These are phyloP conservation scores for Bujurquina vittata DNA, from an alignment of 2,113 vertebrate species.

Conservation along the genomic window DNA sequence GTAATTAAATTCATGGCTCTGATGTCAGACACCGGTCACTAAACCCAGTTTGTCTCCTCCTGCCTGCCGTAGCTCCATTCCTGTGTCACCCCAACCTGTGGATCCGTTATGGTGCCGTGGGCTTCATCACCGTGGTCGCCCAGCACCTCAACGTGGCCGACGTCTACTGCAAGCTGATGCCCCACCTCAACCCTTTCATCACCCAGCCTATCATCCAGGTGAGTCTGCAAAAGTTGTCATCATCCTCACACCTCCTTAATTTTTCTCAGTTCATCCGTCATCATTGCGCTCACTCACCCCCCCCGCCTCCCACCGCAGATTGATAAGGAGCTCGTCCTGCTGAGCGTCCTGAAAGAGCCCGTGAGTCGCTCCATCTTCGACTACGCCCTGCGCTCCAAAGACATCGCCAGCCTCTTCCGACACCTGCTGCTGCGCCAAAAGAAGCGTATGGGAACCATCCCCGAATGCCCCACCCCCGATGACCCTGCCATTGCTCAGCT, in stretches of 20 bases:
- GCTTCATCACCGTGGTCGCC: slow-evolving; percentile 97
- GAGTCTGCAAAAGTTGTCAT: not conserved
- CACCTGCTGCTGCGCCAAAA: slow-evolving; percentile 94
- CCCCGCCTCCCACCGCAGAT: slow-evolving; percentile 78
- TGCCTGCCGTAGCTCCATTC: slow-evolving; percentile 86
- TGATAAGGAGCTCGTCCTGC: slow-evolving; percentile 94
- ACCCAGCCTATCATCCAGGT: slow-evolving; percentile 98
- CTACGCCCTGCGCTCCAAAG: slow-evolving; percentile 94
- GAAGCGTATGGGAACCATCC: slow-evolving; percentile 87
- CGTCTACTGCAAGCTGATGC: slow-evolving; percentile 98
- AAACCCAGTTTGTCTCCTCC: not conserved
- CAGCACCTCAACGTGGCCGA: slow-evolving; percentile 96
- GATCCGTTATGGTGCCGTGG: slow-evolving; percentile 97
- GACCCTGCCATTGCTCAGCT: slow-evolving; percentile 94
- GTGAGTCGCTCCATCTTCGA: slow-evolving; percentile 97
- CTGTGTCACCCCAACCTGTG: slow-evolving; percentile 97
- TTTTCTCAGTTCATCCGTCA: not conserved
- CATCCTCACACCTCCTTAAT: not conserved
- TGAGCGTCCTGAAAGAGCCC: slow-evolving; percentile 95
- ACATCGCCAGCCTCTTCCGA: slow-evolving; percentile 92
- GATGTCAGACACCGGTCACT: not conserved
- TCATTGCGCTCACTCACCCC: too few relatives aligned
- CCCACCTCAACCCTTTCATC: slow-evolving; percentile 92
- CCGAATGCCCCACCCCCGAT: slow-evolving; percentile 89
- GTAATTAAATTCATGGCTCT: not conserved